phyloP scores from a whole-genome alignment of 2,113 vertebrate genomes.

The Pedionomus torquatus region DNA sequence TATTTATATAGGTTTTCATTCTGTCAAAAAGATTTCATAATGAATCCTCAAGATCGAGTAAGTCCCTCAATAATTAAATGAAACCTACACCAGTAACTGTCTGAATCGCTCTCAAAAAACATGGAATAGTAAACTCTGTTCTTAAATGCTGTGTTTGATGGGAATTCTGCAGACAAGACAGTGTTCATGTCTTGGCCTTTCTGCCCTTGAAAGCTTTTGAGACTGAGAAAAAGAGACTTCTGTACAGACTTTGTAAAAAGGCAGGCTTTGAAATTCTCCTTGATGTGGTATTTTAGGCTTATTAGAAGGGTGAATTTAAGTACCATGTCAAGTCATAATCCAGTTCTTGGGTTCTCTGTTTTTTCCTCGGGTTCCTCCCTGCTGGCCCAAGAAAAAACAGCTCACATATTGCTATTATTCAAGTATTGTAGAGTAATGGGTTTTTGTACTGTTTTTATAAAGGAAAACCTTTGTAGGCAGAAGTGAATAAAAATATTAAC shows the following conservation, averaged over 20 bases:
- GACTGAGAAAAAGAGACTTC: slow-evolving; percentile 24
- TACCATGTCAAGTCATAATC: slow-evolving; percentile 1
- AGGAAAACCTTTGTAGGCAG: neutral
- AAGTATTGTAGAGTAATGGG: neutral
- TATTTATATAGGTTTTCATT: neutral
- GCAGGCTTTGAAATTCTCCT: slow-evolving; percentile 53
- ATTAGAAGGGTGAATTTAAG: slow-evolving; percentile 46
- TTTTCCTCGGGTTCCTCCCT: neutral
- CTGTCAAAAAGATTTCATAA: neutral
- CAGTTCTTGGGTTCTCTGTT: neutral
- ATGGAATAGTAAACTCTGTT: neutral
- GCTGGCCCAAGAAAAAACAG: neutral
- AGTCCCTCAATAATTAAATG: neutral
- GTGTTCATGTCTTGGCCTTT: slow-evolving; percentile 25
- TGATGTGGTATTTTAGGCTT: slow-evolving; percentile 55
- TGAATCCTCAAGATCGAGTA: neutral
- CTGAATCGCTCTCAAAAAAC: neutral
- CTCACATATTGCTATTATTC: neutral
- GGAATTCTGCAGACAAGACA: slow-evolving; percentile 38
- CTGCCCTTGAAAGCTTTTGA: slow-evolving; percentile 47
- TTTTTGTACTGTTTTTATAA: neutral
- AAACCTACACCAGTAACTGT: neutral
- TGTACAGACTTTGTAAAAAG: slow-evolving; percentile 25
- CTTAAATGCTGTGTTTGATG: neutral
- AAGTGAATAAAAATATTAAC: neutral